Conservation (phyloP, 2,797 vertebrate genomes). For the Otolemur crassicaudatus region DNA sequence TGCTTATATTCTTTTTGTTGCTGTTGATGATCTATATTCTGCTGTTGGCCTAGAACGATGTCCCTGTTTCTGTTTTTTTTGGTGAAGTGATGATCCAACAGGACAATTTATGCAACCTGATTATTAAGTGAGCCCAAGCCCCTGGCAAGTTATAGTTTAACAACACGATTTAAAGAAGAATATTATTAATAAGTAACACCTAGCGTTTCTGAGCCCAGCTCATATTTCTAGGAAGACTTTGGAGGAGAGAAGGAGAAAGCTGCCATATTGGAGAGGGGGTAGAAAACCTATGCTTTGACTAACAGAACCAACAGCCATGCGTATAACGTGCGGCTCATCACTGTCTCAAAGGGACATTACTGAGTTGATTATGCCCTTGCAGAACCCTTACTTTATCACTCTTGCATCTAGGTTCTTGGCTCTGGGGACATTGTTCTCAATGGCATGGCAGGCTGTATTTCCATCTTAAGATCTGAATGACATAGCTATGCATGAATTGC, state of each 20-base stretch:
- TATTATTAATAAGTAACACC: not conserved
- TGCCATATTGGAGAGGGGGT: not conserved
- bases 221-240: not conserved
- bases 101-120: not conserved
- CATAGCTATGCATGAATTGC: constrained; percentile 75
- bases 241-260: not conserved
- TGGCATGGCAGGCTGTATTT: constrained; percentile 56
- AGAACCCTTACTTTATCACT: not conserved
- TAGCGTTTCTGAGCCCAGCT: not conserved
- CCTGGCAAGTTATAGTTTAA: not conserved
- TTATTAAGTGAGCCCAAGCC: not conserved
- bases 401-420: not conserved
- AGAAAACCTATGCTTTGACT: not conserved
- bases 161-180: not conserved
- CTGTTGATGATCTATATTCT: not conserved
- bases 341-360: not conserved
- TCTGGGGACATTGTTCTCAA: constrained; percentile 17
- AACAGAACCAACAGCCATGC: not conserved
- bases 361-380: not conserved
- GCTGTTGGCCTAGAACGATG: not conserved
- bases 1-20: not conserved
- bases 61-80: constrained; percentile 33
- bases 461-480: constrained; percentile 72
- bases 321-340: not conserved
- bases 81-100: not conserved